Base-by-base conservation (phyloP, 2,888 invertebrate genomes). In the Silvanus unidentatus region DNA sequence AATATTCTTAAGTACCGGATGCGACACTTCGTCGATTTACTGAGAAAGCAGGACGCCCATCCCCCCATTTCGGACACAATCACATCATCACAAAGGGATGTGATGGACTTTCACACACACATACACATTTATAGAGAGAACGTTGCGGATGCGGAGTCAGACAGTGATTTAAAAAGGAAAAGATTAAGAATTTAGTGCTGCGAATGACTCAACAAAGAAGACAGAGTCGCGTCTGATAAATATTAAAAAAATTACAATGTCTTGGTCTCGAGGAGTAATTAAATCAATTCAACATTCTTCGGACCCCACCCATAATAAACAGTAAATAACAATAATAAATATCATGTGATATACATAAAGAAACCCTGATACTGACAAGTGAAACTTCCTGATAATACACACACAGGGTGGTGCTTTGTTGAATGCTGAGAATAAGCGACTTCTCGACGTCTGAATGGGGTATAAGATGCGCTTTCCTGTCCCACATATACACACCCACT, bases 1-100 rank as follows among this genome's bases (percentile, higher is more conserved):
- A 68, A 69, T 68, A 66, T 66, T 65, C 67, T 65, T 65, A 66
- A 69, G 69, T 62, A 65, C 66, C 66, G 69, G 67, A 69, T 63
- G 64, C 62, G 63, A 63, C 66, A 65, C 66, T 64, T 56, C 52
- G 59, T 50, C 62, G 58, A 59, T 62, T 63, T 59, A 57, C 55
- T 53, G 55, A 49, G 57, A 55, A 52, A 53, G 55, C 51, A 49
- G 50, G 50, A 41, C 42, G 44, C 49, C 47, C 48, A 50, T 47
- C 46, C 50, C 50, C 49, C 53, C 46, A 32, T 44, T 53, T 53
- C 58, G 51, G 56, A 49, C 53, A 53, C 54, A 55, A 52, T 53
- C 54, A 48, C 57, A 50, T 51, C 53, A 51, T 51, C 52, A 54
- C 53, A 56, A 56, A 54, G 52, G 51, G 52, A 54, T 46, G 47